Conservation (phyloP, 2,797 vertebrate genomes). For the Sebastes kiyomatsui region DNA sequence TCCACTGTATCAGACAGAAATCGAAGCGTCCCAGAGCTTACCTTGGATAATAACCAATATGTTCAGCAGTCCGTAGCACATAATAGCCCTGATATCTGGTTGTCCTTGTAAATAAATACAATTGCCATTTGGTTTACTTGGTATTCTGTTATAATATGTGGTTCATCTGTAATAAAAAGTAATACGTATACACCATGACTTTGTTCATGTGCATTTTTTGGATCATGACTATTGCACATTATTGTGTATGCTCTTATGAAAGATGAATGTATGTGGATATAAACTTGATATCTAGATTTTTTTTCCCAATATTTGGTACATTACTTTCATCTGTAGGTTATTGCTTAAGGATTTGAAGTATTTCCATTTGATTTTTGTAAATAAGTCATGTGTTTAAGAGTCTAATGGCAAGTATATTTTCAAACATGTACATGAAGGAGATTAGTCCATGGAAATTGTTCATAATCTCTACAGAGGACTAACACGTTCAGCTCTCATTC, state of each 20-base stretch:
- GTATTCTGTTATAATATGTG: conserved; percentile 11
- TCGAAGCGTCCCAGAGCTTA: not conserved
- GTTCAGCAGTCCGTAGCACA: not conserved
- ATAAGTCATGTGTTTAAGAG: not conserved
- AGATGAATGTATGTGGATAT: not conserved
- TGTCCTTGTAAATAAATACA: conserved; percentile 58
- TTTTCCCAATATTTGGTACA: not conserved
- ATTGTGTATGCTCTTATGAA: not conserved
- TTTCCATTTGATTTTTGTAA: not conserved
- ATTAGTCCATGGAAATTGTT: not conserved
- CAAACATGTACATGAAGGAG: not conserved
- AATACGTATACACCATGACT: not conserved
- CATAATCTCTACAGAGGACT: not conserved
- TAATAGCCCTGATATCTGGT: not conserved
- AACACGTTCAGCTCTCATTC: not conserved
- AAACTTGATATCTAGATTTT: not conserved
- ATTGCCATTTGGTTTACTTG: conserved; percentile 15
- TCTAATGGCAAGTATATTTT: not conserved
- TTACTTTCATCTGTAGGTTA: not conserved
- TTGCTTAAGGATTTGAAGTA: not conserved
- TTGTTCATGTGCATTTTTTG: not conserved
- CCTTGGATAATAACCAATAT: not conserved
- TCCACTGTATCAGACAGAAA: not conserved
- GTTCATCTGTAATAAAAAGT: conserved; percentile 44
- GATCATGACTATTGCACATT: not conserved